Conservation (phyloP, 1,140 invertebrate genomes). For the Armadillidium nasatum region DNA sequence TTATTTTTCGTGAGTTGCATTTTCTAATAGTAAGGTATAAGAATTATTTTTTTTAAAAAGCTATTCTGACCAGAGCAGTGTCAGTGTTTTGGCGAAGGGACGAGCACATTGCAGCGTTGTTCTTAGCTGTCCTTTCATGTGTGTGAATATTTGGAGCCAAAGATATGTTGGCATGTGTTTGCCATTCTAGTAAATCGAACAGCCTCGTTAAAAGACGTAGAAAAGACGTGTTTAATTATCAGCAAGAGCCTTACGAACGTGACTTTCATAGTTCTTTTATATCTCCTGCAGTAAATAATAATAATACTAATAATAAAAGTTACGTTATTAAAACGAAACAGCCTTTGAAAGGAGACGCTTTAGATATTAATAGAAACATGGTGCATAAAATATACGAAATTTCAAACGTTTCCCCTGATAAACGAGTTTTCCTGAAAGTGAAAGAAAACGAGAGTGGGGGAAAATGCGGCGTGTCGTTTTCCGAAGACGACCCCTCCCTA, state of each 20-base stretch:
- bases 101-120: too few species aligned
- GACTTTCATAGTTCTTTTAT: not conserved
- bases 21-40: too few species aligned
- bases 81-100: too few species aligned
- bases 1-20: too few species aligned
- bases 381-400: not conserved
- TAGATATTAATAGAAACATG: not conserved
- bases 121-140: too few species aligned
- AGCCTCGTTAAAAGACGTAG: not conserved
- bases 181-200: not conserved
- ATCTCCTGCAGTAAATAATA: not conserved
- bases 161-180: slow-evolving; percentile 1
- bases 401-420: not conserved
- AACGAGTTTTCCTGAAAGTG: not conserved
- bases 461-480: not conserved
- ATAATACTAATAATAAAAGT: not conserved
- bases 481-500: too few species aligned
- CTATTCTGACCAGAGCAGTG: too few species aligned
- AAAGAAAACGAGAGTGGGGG: not conserved
- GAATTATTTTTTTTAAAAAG: too few species aligned
- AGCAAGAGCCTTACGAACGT: not conserved
- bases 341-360: not conserved
- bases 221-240: not conserved
- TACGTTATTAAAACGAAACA: not conserved
- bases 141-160: not conserved